Percentiles rank a stretch among this genome's conserved stretches.
Evolutionary conservation across 1,140 invertebrate species (phyloP).

Genomic region (Dufourea novaeangliae): DNA sequence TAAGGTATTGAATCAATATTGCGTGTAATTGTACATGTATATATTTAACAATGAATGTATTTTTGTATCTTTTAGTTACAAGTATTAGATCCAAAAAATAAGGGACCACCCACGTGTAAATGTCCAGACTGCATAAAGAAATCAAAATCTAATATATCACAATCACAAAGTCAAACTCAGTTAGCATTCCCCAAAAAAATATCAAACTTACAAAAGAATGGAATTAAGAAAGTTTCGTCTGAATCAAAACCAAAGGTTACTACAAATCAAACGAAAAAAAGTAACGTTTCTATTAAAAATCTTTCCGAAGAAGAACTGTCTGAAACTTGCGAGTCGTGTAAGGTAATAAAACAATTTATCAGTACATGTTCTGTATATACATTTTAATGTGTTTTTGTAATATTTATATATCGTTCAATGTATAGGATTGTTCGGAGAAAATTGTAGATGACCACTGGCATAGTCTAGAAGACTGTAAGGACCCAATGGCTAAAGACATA

Average conservation of each 20-base stretch:
- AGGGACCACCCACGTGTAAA: constrained; percentile 74
- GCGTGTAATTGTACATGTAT: background rate
- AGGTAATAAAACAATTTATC: constrained; percentile 54
- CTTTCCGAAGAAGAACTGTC: constrained; percentile 60
- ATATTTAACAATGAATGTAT: background rate
- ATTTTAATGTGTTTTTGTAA: constrained; percentile 6
- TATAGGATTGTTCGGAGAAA: constrained; percentile 62
- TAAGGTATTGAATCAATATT: constrained; percentile 68
- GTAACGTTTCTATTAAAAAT: constrained; percentile 24
- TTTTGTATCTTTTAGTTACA: constrained; percentile 69
- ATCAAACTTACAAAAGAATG: constrained; percentile 52
- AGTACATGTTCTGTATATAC: background rate
- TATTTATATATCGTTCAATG: constrained; percentile 13
- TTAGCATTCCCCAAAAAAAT: constrained; percentile 63
- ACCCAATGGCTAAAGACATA: constrained; percentile 65
- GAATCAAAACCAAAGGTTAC: constrained; percentile 50
- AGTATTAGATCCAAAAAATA: constrained; percentile 79
- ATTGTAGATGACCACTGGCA: constrained; percentile 52
- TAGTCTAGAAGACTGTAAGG: constrained; percentile 57
- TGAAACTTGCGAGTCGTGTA: constrained; percentile 59
- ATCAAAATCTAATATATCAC: constrained; percentile 60
- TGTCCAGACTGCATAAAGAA: constrained; percentile 77
- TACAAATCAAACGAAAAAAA: constrained; percentile 47
- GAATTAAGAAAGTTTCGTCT: constrained; percentile 40
- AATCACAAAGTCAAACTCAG: constrained; percentile 56